These are phyloP conservation scores for Vanessa cardui DNA, from an alignment of 2,888 invertebrate species.

Conservation along the genomic window DNA sequence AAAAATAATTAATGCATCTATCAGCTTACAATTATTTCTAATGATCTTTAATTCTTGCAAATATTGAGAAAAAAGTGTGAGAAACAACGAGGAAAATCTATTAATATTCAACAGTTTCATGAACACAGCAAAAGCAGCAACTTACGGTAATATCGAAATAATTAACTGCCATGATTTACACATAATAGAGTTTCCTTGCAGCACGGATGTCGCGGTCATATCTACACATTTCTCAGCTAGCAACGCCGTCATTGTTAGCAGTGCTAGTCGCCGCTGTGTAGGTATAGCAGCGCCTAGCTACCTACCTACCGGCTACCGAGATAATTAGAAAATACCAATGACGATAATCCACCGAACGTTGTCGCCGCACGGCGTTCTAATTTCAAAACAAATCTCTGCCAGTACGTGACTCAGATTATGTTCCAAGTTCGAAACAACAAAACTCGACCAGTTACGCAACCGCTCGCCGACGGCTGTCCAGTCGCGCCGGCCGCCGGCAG, in stretches of 20 bases:
- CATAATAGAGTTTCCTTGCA: constrained; percentile 33
- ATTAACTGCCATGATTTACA: constrained; percentile 34
- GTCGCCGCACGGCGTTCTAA: constrained; percentile 72
- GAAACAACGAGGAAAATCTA: constrained; percentile 25
- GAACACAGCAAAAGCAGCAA: constrained; percentile 14
- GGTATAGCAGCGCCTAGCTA: background rate
- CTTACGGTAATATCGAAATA: constrained; percentile 24
- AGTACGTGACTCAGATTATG: constrained; percentile 80
- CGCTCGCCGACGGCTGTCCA: constrained; percentile 37
- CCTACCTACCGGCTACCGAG: constrained; percentile 34
- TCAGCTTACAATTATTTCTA: background rate
- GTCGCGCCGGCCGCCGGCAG: constrained; percentile 47
- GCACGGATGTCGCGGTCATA: constrained; percentile 8
- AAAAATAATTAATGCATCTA: background rate
- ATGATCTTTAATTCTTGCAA: background rate
- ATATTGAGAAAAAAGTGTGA: constrained; percentile 13
- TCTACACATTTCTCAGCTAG: constrained; percentile 7
- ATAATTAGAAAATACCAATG: constrained; percentile 71
- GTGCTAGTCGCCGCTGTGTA: background rate
- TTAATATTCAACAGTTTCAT: constrained; percentile 23
- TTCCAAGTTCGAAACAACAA: constrained; percentile 64
- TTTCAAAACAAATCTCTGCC: constrained; percentile 81
- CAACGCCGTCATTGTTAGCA: background rate
- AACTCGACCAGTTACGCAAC: constrained; percentile 67
- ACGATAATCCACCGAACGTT: constrained; percentile 74